Evolutionary conservation across 2,888 invertebrate genomes (phyloP), one percentile per base, ranked within the genome.

Genomic region (Serrognathus titanus): DNA sequence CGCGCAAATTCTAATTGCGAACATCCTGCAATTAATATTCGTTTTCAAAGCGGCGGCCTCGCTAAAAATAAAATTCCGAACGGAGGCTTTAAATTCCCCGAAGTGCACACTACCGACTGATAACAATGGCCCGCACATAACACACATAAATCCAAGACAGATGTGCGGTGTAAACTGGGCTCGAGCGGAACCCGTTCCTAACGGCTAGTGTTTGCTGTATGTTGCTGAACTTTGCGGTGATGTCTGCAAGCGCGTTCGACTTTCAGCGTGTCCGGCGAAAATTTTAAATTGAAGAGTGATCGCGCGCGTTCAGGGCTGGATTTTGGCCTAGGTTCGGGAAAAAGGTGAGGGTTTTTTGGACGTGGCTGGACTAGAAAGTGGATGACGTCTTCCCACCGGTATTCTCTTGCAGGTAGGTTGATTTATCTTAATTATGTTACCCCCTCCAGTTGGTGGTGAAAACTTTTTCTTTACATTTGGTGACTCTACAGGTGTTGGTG

Each of bases 181-280:
- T 54, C 48, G 48, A 48, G 48, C 48, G 54, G 48, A 54, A 54
- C 54, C 39, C 54, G 54, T 54, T 54, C 40, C 54, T 48, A 48
- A 48, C 48, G 48, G 54, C 47, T 24, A 24, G 38, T 54, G 43
- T 45, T 43, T 35, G 51, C 40, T 48, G 20, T 37, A 20, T 13
- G 45, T 12, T 52, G 11, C 45, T 52, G 52, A 52, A 52, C 49
- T 49, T 38, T 24, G 37, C 52, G 31, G 45, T 46, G 37, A 52
- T 36, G 45, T 45, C 24, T 31, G 24, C 24, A 31, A 31, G 45
- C 36, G 46, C 8, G 20, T 45, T 36, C 35, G 10, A 53, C 46
- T 36, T 53, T 53, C 45, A 48, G 53, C 47, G 47, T 47, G 53
- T 36, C 31, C 12, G 31, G 35, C n/a, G 9, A 12, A 35, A 31